Evolutionary conservation across 2,797 vertebrate genomes (phyloP), one percentile per base, ranked within the genome.

Genomic region (Tokudaia muenninki): DNA sequence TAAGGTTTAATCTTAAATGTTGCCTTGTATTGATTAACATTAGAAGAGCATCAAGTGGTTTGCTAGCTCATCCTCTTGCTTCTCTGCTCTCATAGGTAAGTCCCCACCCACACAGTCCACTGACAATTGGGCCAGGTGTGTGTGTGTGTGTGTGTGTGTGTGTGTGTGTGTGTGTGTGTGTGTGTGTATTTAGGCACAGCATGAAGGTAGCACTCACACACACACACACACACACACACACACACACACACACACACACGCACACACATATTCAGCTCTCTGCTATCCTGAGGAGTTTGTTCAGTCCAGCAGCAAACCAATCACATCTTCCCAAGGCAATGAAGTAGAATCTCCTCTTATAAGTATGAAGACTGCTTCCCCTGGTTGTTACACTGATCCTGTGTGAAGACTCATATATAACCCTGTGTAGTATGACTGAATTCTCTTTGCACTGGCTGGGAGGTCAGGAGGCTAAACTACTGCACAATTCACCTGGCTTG

Each of bases 391-490:
- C 12, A 29, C 47, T 22, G 34, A 61, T 34, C 57, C 31, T 34
- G 0, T 0, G 1, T 1, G 0, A 19, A 47, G 0, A 19, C 13
- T 9, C 5, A 1, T 1, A 14, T 1, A 14, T 31, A 47, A 8
- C 7, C 19, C 29, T 14, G 26, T 1, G 0, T 3, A 1, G 1
- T 2, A 3, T 47, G 11, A 19, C 16, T 61, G n/a, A 80, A 55
- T 3, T 0, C 11, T 63, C 72, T 41, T 24, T 22, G 21, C 47
- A 50, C 0, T 24, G 11, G 70, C 34, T 47, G 0, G 6, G 19
- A 24, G 9, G 16, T 1, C 3, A 26, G 2, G 1, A 26, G 70
- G n/a, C 63, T 22, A 6, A 67, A 89, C 22, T 7, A 44, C 9
- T 13, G 29, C 24, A 24, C 10, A 5, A 55, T 52, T 72, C 24